Evolutionary conservation across 92 coral and sea anemone species (phyloP).

Genomic region (Epizoanthus rinbou): DNA sequence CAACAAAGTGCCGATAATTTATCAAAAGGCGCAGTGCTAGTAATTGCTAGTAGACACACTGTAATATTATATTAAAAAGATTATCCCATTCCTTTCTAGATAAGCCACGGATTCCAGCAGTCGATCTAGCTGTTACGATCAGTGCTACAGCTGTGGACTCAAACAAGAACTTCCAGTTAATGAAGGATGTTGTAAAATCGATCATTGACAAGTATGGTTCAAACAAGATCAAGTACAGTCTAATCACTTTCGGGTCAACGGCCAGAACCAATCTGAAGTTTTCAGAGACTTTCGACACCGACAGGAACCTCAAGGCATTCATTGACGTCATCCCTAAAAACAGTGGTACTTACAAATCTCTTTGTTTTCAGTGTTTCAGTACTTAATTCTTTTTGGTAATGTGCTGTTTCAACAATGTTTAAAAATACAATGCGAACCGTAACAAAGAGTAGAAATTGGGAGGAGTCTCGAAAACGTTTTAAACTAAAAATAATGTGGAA

Average conservation of each 20-base stretch:
- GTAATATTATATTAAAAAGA: too few relatives aligned
- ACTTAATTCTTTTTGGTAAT: too few relatives aligned
- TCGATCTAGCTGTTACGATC: constrained; percentile 37
- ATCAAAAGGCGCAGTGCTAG: too few relatives aligned
- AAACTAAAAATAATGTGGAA: too few relatives aligned
- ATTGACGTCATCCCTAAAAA: constrained; percentile 8
- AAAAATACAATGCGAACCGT: too few relatives aligned
- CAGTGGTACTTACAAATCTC: not conserved
- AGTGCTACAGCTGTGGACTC: constrained; percentile 33
- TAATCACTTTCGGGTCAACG: constrained; percentile 2
- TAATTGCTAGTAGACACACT: too few relatives aligned
- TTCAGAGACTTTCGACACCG: constrained; percentile 9
- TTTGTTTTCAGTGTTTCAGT: too few relatives aligned
- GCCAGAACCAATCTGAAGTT: constrained; percentile 10
- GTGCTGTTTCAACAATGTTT: too few relatives aligned
- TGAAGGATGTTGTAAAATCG: constrained; percentile 19
- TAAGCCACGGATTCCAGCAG: constrained; percentile 7
- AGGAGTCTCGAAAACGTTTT: too few relatives aligned
- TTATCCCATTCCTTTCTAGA: not conserved
- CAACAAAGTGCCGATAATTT: too few relatives aligned
- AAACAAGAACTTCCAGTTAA: constrained; percentile 17
- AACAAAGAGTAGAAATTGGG: too few relatives aligned
- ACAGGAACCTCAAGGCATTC: not conserved
- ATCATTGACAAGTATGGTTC: constrained; percentile 29
- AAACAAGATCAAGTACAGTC: constrained; percentile 21